Evolutionary conservation across 2,797 vertebrate species (phyloP), one percentile per base, ranked within the genome.

Genomic region (Gorsachius magnificus): DNA sequence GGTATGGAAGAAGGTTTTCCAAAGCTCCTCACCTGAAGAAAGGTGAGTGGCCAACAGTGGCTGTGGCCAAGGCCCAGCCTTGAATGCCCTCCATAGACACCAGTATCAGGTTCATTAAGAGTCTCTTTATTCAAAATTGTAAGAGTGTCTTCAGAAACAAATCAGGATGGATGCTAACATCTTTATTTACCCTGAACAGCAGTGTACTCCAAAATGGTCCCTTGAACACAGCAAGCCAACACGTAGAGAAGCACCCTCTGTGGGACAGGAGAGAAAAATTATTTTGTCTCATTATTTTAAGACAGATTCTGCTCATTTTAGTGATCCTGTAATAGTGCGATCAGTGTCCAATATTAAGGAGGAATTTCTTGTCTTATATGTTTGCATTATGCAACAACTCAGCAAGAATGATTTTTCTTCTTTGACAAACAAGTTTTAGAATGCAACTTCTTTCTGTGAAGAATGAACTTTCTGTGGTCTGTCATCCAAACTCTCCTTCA

Each of bases 21-120:
- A 66, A 26, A 68, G 43, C 33, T 58, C 45, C 46, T 53, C 56
- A 53, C 11, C 29, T 77, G 45, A 68, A 51, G 71, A 53, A 61
- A 74, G 48, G 26, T 1, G 2, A 77, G 48, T 3, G 48, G 78
- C 50, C 70, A 72, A 71, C 7, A 88, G 15, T 35, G 86, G 38
- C 35, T 26, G 19, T n/a, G n/a, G 43, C 29, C 45, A 38, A 57
- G 35, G 9, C 31, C 18, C 41, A 50, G 41, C 25, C 21, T 31
- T 21, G 35, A 82, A 66, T 10, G 13, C 19, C 36, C 71, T 61
- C 43, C 63, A 19, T 18, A 57, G 45, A 20, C 71, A 63, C 14
- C 36, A 33, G 11, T 1, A 33, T 2, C 48, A 63, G 14, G 11
- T 4, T 46, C 3, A 1, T 7, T 5, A 1, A 13, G 16, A 48